Evolutionary conservation across 2,888 invertebrate species (phyloP), one percentile per base, ranked within the genome.

Genomic region (Synanthedon tipuliformis): DNA sequence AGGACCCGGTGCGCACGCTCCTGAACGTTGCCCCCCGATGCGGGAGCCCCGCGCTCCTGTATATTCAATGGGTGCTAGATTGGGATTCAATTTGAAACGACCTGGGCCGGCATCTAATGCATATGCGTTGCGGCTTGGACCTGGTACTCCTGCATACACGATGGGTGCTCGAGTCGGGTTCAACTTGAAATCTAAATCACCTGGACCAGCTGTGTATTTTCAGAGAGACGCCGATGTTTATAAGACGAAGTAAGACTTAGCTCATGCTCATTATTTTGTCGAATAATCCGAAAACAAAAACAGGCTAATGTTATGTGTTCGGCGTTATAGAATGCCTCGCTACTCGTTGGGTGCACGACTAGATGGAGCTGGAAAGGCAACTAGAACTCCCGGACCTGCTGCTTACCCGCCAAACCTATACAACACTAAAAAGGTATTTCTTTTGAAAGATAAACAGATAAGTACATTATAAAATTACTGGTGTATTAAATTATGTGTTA

Each of bases 1-100:
- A 8, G 92, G 92, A 0, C 92, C 92, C 0, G 91, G 90, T 4
- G 89, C 91, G 12, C 91, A 92, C 73, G 88, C 85, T 12, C 90
- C 91, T 0, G 90, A 91, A 68, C 81, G 85, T 55, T 89, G 87
- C 55, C 86, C 89, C 41, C 78, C 88, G 16, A 84, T 88, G 73
- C 88, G 88, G 51, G 79, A 76, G 40, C 66, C 75, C 48, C 81
- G 89, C 52, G 86, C 91, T 27, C 92, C 92, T 3, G 76, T 80
- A 7, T 92, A 89, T 73, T 87, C 89, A 0, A 88, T 92, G 69
- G 84, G 88, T 48, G 76, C 78, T 27, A 82, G 89, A 56, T 75
- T 82, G 34, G 84, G 78, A 52, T 73, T 66, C 62, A 58, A 87
- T 71, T 64, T 82, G 71, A 55, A 82, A 88, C 64, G 79, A 64